Base-by-base conservation (phyloP, 2,888 invertebrate species). In the Neuroscelio doddi region DNA sequence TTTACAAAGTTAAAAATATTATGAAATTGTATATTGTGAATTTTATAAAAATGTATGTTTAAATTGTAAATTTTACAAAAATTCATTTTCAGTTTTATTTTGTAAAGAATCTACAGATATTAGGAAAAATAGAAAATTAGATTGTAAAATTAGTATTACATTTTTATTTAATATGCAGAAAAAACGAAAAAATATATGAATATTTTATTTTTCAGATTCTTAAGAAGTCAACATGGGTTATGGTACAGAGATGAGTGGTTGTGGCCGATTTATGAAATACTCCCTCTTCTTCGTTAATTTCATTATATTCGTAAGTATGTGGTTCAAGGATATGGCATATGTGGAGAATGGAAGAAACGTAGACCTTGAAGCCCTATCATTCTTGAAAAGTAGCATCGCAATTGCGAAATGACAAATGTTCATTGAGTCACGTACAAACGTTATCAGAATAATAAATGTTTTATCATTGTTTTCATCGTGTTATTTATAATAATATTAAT, bases 231-330 rank as follows among this genome's bases (percentile, higher is more conserved):
- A 29, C 42, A 61, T 53, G 47, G 92, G 91, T 51, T 90, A 91
- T 86, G 91, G 92, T 71, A 90, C 91, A 68, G 91, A 92, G 79
- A 93, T 94, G 92, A 93, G 94, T 85, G 92, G 94, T 82, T 95
- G 95, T 83, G 95, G 95, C 69, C 91, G 93, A 77, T 93, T 91
- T 80, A 93, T 95, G 88, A 95, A 96, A 85, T 92, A 93, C 85
- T 90, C 92, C 72, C 87, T 96, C 78, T 94, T 96, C 83, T 87
- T 92, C 66, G 89, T 93, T 64, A 96, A 96, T 85, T 89, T 94
- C 59, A 83, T 95, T 15, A 94, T 95, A 78, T 92, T 94, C 82
- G 95, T 96, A 88, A 93, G 94, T 91, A 83, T 53, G 41, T 46
- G 26, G 45, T 52, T 62, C 52, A 61, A 56, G 55, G 58, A n/a